Conservation (phyloP, 2,113 vertebrate species). For the Misgurnus anguillicaudatus region DNA sequence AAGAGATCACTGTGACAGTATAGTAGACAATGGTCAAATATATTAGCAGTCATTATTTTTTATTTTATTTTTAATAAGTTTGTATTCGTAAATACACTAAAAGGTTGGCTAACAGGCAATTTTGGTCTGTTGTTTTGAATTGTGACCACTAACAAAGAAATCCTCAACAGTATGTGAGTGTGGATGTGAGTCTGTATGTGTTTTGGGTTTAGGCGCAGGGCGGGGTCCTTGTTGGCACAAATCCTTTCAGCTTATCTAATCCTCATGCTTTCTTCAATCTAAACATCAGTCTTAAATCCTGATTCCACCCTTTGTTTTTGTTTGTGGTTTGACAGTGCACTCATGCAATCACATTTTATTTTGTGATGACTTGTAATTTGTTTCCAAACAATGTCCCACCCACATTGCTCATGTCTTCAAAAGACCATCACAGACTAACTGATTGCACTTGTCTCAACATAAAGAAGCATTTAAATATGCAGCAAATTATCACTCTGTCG, state of each 20-base stretch:
- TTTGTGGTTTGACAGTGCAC: slow-evolving; percentile 10
- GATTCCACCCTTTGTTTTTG: slow-evolving; percentile 21
- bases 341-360: slow-evolving; percentile 1
- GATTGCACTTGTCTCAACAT: slow-evolving; percentile 47
- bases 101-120: background rate
- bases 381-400: slow-evolving; percentile 1
- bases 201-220: background rate
- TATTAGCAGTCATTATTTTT: too few species aligned
- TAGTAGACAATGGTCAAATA: too few species aligned
- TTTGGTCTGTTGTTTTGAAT: background rate
- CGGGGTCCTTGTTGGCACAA: slow-evolving; percentile 7
- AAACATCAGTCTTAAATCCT: background rate
- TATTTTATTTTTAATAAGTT: too few species aligned
- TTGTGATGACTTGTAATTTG: slow-evolving; percentile 13
- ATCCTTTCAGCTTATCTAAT: slow-evolving; percentile 31
- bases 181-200: background rate
- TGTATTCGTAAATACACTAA: background rate
- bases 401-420: slow-evolving; percentile 36
- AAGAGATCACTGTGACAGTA: too few species aligned
- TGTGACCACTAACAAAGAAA: background rate
- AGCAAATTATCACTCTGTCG: slow-evolving; percentile 23
- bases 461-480: slow-evolving; percentile 29
- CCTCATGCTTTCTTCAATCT: background rate
- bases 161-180: background rate
- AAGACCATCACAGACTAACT: slow-evolving; percentile 34